Base-by-base conservation (phyloP, 2,113 vertebrate genomes). In the Calidris pugnax region DNA sequence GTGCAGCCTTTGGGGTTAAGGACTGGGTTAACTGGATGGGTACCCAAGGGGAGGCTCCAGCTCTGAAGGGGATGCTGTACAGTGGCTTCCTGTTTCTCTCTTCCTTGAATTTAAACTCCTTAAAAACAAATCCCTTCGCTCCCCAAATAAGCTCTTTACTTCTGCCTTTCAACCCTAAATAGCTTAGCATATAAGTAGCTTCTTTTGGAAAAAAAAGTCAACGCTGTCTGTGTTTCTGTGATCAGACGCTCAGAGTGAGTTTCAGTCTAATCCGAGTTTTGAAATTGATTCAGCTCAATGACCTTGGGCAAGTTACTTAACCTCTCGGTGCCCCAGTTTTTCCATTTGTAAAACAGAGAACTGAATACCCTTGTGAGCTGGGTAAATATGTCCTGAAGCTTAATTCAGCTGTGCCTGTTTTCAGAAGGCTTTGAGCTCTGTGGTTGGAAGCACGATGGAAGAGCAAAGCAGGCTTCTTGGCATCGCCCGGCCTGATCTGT, bases 131-230 rank as follows among this genome's bases (percentile, higher is more conserved):
- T 94, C 89, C 71, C 47, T 85, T 76, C 5, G 0, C 84, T 91
- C 80, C 55, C 69, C 78, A 91, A 94, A 85, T 97, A 97, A 96
- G 87, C 92, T 95, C 89, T 97, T 97, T 96, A 95, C 77, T 90
- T 92, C 73, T 96, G 80, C 86, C 86, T 97, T 97, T 97, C 96
- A 97, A 67, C 53, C 53, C 80, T 94, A 96, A 97, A 97, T 89
- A 97, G 94, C 91, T 97, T 97, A 95, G 60, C 80, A 85, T 91
- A 71, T 94, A 94, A 96, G 92, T 89, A 95, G 84, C 47, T 97
- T 76, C 77, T 94, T 96, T 55, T 79, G 51, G 69, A 7, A 80
- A 69, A 92, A 71, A 77, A 27, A 27, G 67, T 84, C 1, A 0
- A 55, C 0, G 1, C 81, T 89, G 73, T 75, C 73, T 90, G 45